Base-by-base conservation (phyloP, 2,888 invertebrate genomes). In the Subacronicta megacephala region DNA sequence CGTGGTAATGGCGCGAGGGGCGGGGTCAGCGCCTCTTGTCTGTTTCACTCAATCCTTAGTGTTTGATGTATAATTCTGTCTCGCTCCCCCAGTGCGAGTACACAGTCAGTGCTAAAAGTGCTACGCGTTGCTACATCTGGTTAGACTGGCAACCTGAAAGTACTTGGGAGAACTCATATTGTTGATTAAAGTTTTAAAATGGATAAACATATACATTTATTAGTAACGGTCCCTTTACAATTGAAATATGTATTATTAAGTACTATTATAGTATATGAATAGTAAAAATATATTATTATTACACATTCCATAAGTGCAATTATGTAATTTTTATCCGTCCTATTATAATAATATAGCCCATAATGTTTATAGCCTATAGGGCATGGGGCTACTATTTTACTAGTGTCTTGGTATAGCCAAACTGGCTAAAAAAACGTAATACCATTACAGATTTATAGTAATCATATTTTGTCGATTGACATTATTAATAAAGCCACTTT, bases 241-340 rank as follows among this genome's bases (percentile, higher is more conserved):
- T 45, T 50, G 40, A 43, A 43, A 46, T 54, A 43, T 67, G 36
- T 65, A 61, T 62, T 49, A 46, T 55, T 62, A 62, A 64, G 51
- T 59, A 66, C 53, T 51, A 43, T 43, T 59, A n/a, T n/a, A 62
- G 20, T 53, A 15, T 67, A 63, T 62, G 15, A 62, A 62, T 59
- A 52, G 40, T 58, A 33, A 59, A 62, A 60, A 65, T 51, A 36
- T 35, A 53, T 55, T 47, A 58, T 46, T 56, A 58, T 12, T 17
- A 61, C 54, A 83, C 83, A 83, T 83, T 83, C 84, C 84, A 64
- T 64, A 81, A 84, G 84, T 84, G 84, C 84, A 83, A 84, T 84
- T 84, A 78, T 62, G 58, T 67, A 70, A 69, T 37, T 70, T 64
- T 17, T 71, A 65, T 80, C 83, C 83, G 83, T 83, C 82, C 83